Evolutionary conservation across 2,888 invertebrate genomes (phyloP), one percentile per base, ranked within the genome.

Genomic region (Endotricha flammealis): DNA sequence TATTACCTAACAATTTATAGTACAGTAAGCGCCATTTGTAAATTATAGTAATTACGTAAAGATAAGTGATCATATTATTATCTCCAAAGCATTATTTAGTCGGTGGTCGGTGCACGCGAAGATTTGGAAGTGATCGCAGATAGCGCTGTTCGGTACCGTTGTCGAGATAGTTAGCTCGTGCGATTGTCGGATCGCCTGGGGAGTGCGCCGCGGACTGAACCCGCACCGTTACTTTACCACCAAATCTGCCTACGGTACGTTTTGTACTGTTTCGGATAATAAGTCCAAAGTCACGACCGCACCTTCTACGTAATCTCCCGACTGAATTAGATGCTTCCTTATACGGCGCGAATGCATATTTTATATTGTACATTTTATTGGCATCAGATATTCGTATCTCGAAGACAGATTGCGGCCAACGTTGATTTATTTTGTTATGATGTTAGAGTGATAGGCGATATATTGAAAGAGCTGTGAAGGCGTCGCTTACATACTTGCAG

Each of bases 181-280:
- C 68, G 64, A 68, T 65, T 62, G 70, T 64, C 56, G 58, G 61
- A 63, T 64, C 60, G 67, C 60, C 57, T 46, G 48, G 46, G 58
- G 54, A 53, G 55, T 56, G 46, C 46, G 51, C 53, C 56, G 53
- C 58, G 57, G 58, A 20, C 20, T 20, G n/a, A 8, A 20, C 20
- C 20, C 57, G 59, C 64, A 70, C 78, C 77, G 78, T 78, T 79
- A 77, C 59, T 66, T 72, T 73, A 74, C 72, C 82, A 67, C 81
- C 80, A 78, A 85, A 85, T 82, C 83, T 81, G 79, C 78, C 71
- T 74, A 76, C 80, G 78, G 78, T 80, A 70, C 72, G 64, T 66
- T 71, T 67, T 63, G 57, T 64, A 74, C 71, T 75, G 76, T 78
- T 78, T 77, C 72, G 77, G 76, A 79, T 80, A 81, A 77, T 79